Evolutionary conservation across 2,888 invertebrate genomes (phyloP).

Genomic region (Drosophila limbata): DNA sequence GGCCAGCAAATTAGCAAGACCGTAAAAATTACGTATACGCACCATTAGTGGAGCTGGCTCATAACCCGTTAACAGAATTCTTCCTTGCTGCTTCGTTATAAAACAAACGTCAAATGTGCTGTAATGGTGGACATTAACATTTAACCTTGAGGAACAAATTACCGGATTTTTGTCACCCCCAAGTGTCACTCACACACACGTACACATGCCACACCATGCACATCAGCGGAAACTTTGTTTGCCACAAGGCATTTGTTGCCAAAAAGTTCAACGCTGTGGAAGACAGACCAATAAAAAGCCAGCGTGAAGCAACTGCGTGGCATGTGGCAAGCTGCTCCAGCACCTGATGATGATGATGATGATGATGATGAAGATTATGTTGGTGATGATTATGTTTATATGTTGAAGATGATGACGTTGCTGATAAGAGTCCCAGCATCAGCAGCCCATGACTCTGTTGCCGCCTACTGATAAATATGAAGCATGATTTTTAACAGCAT

Average conservation of each 20-base stretch:
- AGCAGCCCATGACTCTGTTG: constrained; percentile 32
- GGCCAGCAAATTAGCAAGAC: constrained; percentile 63
- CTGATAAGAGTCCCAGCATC: constrained; percentile 54
- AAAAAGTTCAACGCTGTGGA: constrained; percentile 58
- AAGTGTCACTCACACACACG: constrained; percentile 44
- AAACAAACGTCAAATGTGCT: constrained; percentile 74
- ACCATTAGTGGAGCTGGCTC: constrained; percentile 40
- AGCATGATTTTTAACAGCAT: constrained; percentile 68
- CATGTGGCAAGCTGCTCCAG: constrained; percentile 21
- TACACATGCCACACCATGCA: constrained; percentile 6
- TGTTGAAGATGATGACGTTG: constrained; percentile 28
- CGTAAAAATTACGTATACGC: constrained; percentile 70
- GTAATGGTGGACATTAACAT: constrained; percentile 78
- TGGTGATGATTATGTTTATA: constrained; percentile 5
- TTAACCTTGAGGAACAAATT: constrained; percentile 80
- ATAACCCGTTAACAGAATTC: constrained; percentile 64
- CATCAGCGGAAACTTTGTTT: constrained; percentile 52
- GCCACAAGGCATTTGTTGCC: constrained; percentile 60
- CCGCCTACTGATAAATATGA: constrained; percentile 60
- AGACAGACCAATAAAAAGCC: constrained; percentile 48
- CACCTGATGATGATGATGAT: background rate
- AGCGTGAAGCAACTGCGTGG: constrained; percentile 45
- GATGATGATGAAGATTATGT: constrained; percentile 5
- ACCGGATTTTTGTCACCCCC: constrained; percentile 77
- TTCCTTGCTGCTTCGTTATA: constrained; percentile 10